phyloP scores from a whole-genome alignment of 2,888 invertebrate species.

The Ernsta delagoae region DNA sequence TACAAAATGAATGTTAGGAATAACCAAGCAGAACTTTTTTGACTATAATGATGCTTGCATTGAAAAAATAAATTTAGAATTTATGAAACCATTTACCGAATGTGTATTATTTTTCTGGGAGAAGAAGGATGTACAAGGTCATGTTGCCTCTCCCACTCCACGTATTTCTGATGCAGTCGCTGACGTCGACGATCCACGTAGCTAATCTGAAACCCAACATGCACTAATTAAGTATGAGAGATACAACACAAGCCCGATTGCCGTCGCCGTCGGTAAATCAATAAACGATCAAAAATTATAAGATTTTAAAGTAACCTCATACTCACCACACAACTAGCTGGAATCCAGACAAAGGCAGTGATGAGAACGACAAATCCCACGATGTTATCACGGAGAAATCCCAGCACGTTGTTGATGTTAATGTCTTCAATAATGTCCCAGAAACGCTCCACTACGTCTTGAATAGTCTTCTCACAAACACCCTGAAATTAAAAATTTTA shows the following conservation, averaged over 20 bases:
- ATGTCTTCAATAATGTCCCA: constrained; percentile 99
- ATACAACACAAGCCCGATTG: neutral
- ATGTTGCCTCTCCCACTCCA: constrained; percentile 88
- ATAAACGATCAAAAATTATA: too few species aligned
- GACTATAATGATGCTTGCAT: neutral
- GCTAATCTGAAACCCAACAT: constrained; percentile 80
- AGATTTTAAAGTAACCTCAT: too few species aligned
- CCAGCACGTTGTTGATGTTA: constrained; percentile 95
- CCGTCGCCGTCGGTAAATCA: too few species aligned
- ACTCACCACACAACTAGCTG: constrained; percentile 91
- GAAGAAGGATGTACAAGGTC: constrained; percentile 91
- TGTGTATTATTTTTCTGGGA: constrained; percentile 88
- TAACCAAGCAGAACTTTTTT: too few species aligned
- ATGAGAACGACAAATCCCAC: constrained; percentile 96
- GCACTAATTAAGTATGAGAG: neutral
- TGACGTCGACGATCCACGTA: constrained; percentile 92
- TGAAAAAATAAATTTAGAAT: neutral
- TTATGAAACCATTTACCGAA: constrained; percentile 68
- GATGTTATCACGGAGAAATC: constrained; percentile 96
- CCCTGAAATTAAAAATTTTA: constrained; percentile 86
- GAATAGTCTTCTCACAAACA: constrained; percentile 96
- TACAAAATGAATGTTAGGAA: too few species aligned
- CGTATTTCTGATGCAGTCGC: constrained; percentile 88
- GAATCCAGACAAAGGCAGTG: constrained; percentile 97
- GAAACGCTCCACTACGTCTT: constrained; percentile 97